Base-by-base conservation (phyloP, 1,140 invertebrate species). In the Wasmannia auropunctata region DNA sequence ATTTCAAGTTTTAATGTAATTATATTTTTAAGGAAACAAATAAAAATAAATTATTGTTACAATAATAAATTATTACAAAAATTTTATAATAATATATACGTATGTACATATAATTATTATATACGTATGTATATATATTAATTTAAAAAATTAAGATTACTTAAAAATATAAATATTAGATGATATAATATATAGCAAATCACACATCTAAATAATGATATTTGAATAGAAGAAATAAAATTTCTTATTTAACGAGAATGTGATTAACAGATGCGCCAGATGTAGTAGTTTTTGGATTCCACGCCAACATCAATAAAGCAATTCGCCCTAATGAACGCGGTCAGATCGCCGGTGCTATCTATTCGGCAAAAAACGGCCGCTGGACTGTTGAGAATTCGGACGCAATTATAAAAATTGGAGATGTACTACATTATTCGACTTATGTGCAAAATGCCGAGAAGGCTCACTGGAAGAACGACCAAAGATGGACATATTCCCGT, bases 361-460 rank as follows among this genome's bases (percentile, higher is more conserved):
- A 81, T n/a, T 34, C 37, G n/a, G 46, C 93, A 3, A 90, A 67
- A 34, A 60, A 94, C 14, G 91, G 90, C 0, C 86, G 87, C 14
- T 96, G 95, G 95, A 80, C 86, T 0, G 91, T 92, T 65, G 89
- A 94, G 56, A 88, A 95, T 28, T 40, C 65, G 0, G 43, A 91
- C 14, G 25, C 94, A 4, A 40, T 75, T 31, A 76, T 96, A 7
- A 91, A 91, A 69, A 56, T 90, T 0, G 93, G 93, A 11, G 95
- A 95, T 70, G 87, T 94, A 16, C 92, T 96, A 49, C 81, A 94
- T 77, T 96, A 95, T 62, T 95, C 95, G 87, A 93, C 95, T 10
- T 93, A 93, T 75, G 93, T 93, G 0, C 90, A 93, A 22, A 80
- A 95, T 25, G 89, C n/a, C n/a, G n/a, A n/a, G n/a, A n/a, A n/a